These are phyloP conservation scores for Rhabdophis nuchalis DNA, from an alignment of 2,797 vertebrate species.

Conservation along the genomic window DNA sequence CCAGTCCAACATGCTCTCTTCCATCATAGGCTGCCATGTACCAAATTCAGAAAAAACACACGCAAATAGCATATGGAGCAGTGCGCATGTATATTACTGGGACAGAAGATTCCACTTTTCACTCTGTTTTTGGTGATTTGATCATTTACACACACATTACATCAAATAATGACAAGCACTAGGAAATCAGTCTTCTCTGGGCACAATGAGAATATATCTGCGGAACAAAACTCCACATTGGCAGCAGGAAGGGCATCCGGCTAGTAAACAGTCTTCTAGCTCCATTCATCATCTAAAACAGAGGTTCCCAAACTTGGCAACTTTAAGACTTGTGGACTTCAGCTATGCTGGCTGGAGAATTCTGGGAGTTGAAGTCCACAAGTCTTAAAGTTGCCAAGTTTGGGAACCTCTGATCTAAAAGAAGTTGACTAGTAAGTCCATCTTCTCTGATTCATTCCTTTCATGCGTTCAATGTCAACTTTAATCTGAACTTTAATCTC, in stretches of 20 bases:
- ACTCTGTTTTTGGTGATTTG: neutral
- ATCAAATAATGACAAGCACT: neutral
- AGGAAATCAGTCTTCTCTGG: neutral
- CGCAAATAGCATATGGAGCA: neutral
- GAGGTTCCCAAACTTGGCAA: too few relatives aligned
- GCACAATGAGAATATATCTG: too few relatives aligned
- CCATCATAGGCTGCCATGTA: neutral
- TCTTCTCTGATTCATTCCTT: neutral
- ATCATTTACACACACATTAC: neutral
- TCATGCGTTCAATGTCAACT: neutral
- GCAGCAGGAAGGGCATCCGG: too few relatives aligned
- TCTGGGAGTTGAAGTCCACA: too few relatives aligned
- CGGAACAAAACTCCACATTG: too few relatives aligned
- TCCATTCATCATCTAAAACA: too few relatives aligned
- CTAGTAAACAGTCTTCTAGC: too few relatives aligned
- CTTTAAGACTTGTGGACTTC: too few relatives aligned
- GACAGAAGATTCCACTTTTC: neutral
- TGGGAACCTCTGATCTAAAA: too few relatives aligned
- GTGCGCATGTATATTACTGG: neutral
- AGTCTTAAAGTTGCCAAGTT: too few relatives aligned
- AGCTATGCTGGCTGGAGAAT: too few relatives aligned
- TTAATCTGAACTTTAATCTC: neutral
- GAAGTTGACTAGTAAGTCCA: too few relatives aligned
- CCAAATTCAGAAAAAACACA: neutral
- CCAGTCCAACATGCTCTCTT: neutral